phyloP scores from a whole-genome alignment of 2,888 invertebrate genomes.

The Notocelia uddmanniana region DNA sequence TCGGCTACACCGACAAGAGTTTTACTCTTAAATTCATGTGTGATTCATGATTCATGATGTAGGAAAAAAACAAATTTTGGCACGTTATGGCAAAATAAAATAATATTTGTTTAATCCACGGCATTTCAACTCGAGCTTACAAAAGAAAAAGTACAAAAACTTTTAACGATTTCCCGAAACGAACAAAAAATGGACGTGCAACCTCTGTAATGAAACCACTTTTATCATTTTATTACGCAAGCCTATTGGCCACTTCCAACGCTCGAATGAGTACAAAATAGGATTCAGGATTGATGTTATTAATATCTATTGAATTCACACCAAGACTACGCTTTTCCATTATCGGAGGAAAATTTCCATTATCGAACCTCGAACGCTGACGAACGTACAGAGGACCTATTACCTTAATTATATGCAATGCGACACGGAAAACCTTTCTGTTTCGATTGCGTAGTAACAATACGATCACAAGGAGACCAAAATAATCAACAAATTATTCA shows the following conservation, averaged over 20 bases:
- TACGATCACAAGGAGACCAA: conserved; percentile 57
- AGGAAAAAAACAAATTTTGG: too few relatives aligned
- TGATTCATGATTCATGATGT: too few relatives aligned
- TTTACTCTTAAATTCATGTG: too few relatives aligned
- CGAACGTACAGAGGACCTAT: conserved; percentile 46
- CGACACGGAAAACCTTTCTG: conserved; percentile 73
- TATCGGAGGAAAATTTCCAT: conserved; percentile 48
- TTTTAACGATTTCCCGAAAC: conserved; percentile 34
- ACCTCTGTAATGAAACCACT: conserved; percentile 35
- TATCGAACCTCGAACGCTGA: conserved; percentile 40
- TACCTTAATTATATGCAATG: conserved; percentile 65
- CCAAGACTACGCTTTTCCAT: conserved; percentile 43
- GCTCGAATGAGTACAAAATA: conserved; percentile 21
- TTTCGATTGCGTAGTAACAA: conserved; percentile 61
- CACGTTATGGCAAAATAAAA: too few relatives aligned
- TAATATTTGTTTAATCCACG: too few relatives aligned
- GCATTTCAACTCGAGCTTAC: not conserved
- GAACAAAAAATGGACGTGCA: conserved; percentile 29
- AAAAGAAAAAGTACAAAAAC: conserved; percentile 11
- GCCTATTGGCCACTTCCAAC: conserved; percentile 24
- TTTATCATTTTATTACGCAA: conserved; percentile 28
- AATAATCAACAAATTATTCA: conserved; percentile 72
- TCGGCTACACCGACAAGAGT: too few relatives aligned
- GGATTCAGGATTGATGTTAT: conserved; percentile 36
- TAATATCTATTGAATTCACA: conserved; percentile 42